phyloP scores from a whole-genome alignment of 2,797 vertebrate species.

The Galaxias olidus region DNA sequence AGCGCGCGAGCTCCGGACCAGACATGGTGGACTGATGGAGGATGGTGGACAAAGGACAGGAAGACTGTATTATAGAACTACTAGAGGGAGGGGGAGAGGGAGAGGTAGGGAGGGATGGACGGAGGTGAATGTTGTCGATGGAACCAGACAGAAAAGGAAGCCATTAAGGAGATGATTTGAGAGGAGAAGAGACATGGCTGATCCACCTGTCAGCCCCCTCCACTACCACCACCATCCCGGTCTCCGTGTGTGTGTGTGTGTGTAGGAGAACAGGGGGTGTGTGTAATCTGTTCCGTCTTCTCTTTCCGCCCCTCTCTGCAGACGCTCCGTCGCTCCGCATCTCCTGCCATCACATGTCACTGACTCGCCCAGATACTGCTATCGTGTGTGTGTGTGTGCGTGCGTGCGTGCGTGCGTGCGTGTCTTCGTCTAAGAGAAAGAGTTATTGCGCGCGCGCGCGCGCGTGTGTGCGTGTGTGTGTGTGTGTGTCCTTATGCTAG shows the following conservation, averaged over 20 bases:
- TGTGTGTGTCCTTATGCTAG: constrained; percentile 46
- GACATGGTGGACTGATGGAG: no score
- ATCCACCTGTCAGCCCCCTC: no score
- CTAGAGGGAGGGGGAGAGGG: neutral
- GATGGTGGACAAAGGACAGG: no score
- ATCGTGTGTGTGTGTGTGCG: constrained; percentile 24
- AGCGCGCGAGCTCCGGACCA: no score
- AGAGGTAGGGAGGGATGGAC: constrained; percentile 37
- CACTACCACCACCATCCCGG: no score
- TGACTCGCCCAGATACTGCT: constrained; percentile 36
- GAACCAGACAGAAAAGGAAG: constrained; percentile 24
- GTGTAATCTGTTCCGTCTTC: constrained; percentile 62
- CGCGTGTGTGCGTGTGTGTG: constrained; percentile 42
- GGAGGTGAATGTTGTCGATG: constrained; percentile 9
- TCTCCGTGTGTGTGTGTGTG: constrained; percentile 22
- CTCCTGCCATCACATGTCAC: constrained; percentile 59
- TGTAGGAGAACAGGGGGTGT: constrained; percentile 37
- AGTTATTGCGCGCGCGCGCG: no score
- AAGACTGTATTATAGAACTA: no score
- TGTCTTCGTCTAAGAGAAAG: neutral
- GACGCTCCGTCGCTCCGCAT: constrained; percentile 62
- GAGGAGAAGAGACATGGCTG: neutral
- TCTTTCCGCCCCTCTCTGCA: constrained; percentile 60
- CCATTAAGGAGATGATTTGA: constrained; percentile 40
- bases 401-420: no score